Evolutionary conservation across 30 jellyfish, hydroid and myxozoan species (phyloP), one percentile per base, ranked within the genome.

Genomic region (Clytia hemisphaerica): DNA sequence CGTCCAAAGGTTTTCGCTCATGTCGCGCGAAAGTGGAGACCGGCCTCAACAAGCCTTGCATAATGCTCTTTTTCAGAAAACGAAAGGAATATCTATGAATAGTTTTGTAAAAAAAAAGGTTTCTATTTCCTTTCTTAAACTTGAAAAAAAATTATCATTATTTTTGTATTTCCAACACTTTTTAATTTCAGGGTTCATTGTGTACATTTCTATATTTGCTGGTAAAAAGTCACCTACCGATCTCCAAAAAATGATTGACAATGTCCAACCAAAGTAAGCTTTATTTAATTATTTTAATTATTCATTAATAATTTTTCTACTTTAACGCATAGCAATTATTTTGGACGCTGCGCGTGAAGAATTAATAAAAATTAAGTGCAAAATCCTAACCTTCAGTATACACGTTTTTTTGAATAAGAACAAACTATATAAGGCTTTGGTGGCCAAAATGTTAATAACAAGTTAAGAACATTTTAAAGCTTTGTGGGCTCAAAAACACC

Each of bases 221-320:
- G 93, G 94, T 21, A 88, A 79, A 48, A 83, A 88, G 26, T 54
- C 93, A 15, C 87, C 93, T n/a, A 33, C 31, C 16, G 45, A 55
- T 2, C 67, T 76, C 14, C 79, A 62, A 21, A 51, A 74, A 27
- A 54, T 74, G 7, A 49, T 88, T 37, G 94, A 88, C 48, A 27
- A 80, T 32, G 75, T 88, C 12, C 97, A 88, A 46, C 79, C 94
- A 0, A 88, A 88, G 97, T 88, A 68, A 75, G 95, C 60, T 35
- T 14, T 16, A 28, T n/a, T n/a, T n/a, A n/a, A n/a, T n/a, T n/a
- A n/a, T n/a, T n/a, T n/a, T n/a, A n/a, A n/a, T n/a, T n/a, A n/a
- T n/a, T n/a, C n/a, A n/a, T n/a, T n/a, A n/a, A n/a, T n/a, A n/a
- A n/a, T 31, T 61, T 26, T n/a, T n/a, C 25, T 57, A 7, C 22